A percentile compares a stretch with the other conserved stretches of the same genome.
These are phyloP conservation scores for Diachasma alloeum DNA, from an alignment of 1,140 invertebrate genomes.

Conservation along the genomic window DNA sequence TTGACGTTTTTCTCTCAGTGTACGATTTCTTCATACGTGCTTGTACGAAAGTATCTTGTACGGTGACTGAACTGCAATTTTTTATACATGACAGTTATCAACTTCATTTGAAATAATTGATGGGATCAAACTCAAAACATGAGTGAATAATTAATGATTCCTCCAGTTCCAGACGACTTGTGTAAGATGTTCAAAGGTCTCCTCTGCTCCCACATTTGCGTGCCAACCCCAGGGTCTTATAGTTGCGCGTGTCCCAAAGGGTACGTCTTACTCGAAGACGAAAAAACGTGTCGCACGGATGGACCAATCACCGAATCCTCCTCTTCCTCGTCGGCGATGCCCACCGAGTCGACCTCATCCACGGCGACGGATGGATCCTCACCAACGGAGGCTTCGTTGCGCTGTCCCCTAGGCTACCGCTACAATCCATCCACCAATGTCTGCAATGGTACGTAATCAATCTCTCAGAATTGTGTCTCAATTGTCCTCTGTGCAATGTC, in stretches of 20 bases:
- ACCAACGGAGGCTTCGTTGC: constrained; percentile 26
- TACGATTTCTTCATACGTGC: too few relatives aligned
- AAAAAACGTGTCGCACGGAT: constrained; percentile 70
- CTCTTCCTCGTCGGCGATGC: constrained; percentile 20
- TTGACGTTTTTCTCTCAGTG: too few relatives aligned
- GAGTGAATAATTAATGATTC: neutral
- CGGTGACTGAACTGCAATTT: too few relatives aligned
- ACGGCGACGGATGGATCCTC: constrained; percentile 30
- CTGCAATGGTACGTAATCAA: constrained; percentile 72
- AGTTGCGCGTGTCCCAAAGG: constrained; percentile 78
- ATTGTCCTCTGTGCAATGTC: constrained; percentile 17
- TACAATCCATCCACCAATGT: constrained; percentile 69
- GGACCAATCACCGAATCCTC: constrained; percentile 60
- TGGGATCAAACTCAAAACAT: too few relatives aligned
- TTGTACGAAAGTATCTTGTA: too few relatives aligned
- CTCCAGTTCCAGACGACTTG: constrained; percentile 64
- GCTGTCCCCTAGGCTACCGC: constrained; percentile 72
- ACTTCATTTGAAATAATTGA: too few relatives aligned
- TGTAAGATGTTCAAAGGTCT: constrained; percentile 73
- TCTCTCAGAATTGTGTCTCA: neutral
- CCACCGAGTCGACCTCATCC: constrained; percentile 29
- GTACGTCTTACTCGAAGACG: constrained; percentile 73
- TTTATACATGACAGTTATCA: too few relatives aligned
- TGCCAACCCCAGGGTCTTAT: constrained; percentile 74
- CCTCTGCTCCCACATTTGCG: constrained; percentile 78